Conservation (phyloP, 2,888 invertebrate genomes). For the Exocentrus adspersus region DNA sequence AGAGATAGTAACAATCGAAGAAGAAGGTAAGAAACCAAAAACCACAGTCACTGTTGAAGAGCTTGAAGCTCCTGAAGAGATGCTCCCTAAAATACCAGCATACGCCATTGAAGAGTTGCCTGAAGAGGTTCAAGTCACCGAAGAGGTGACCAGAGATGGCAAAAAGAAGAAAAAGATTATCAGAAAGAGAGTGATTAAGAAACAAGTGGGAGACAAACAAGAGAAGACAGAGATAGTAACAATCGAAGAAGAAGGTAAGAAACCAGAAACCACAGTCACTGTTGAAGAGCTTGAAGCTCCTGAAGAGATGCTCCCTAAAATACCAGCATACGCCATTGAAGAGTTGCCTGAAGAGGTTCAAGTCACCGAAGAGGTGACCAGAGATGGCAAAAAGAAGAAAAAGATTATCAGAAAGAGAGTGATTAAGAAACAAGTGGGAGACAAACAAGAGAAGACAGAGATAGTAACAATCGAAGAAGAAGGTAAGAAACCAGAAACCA, state of each 20-base stretch:
- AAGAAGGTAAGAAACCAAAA: constrained; percentile 63
- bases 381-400: constrained; percentile 47
- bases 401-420: constrained; percentile 56
- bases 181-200: constrained; percentile 61
- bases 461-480: constrained; percentile 55
- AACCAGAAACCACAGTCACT: constrained; percentile 52
- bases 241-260: constrained; percentile 57
- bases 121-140: constrained; percentile 44
- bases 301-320: too few relatives aligned
- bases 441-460: constrained; percentile 56
- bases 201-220: constrained; percentile 58
- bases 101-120: constrained; percentile 50
- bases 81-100: constrained; percentile 50
- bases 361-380: constrained; percentile 43
- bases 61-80: constrained; percentile 54
- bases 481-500: constrained; percentile 58
- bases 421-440: constrained; percentile 56
- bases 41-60: constrained; percentile 61
- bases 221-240: constrained; percentile 62
- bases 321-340: constrained; percentile 48
- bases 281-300: constrained; percentile 48
- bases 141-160: constrained; percentile 44
- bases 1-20: constrained; percentile 65
- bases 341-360: constrained; percentile 50
- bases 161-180: constrained; percentile 41